A percentile compares a stretch with the other conserved stretches of the same genome.
phyloP scores from a whole-genome alignment of 2,888 invertebrate species.

The Salticus scenicus region DNA sequence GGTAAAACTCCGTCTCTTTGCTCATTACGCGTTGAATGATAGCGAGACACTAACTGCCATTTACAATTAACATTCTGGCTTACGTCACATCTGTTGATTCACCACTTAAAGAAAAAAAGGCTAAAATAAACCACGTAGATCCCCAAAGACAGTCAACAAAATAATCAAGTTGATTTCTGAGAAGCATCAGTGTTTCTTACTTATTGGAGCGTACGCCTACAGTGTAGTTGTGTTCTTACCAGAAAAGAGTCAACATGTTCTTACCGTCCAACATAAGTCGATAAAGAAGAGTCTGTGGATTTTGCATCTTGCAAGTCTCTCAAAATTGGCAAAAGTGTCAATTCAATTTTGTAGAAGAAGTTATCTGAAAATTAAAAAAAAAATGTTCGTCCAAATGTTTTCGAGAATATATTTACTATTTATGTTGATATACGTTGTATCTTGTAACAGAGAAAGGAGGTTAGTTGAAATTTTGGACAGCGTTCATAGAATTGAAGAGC shows the following conservation, averaged over 20 bases:
- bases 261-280: not conserved
- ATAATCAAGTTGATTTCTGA: not conserved
- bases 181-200: not conserved
- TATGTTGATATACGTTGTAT: not conserved
- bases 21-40: not conserved
- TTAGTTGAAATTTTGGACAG: constrained; percentile 43
- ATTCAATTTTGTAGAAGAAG: no score
- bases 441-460: constrained; percentile 35
- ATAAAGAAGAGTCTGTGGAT: not conserved
- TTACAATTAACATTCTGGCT: not conserved
- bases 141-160: not conserved
- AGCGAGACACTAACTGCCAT: not conserved
- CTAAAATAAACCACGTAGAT: not conserved
- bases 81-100: constrained; percentile 18
- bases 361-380: no score
- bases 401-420: not conserved
- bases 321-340: no score
- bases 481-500: constrained; percentile 51
- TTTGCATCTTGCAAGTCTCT: not conserved
- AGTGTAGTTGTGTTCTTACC: no score
- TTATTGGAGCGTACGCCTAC: not conserved
- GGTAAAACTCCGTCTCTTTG: not conserved
- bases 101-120: constrained; percentile 25
- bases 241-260: no score
- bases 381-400: no score